Conservation (phyloP, 2,797 vertebrate species). For the Gephyroberyx darwinii region DNA sequence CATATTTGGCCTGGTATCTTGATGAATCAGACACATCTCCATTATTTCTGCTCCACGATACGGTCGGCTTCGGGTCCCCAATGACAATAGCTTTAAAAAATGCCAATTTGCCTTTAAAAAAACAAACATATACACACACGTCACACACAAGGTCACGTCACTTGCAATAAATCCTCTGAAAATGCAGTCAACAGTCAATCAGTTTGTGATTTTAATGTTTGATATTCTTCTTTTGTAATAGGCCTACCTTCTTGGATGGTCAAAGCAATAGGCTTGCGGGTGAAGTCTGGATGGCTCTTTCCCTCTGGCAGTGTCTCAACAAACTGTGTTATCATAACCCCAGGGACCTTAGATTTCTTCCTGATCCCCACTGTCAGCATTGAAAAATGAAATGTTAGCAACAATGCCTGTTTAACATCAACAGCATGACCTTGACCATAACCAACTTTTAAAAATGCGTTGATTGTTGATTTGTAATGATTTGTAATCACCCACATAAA, state of each 20-base stretch:
- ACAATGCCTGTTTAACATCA: slow-evolving; percentile 11
- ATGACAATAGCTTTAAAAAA: slow-evolving; percentile 86
- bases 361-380: slow-evolving; percentile 70
- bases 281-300: slow-evolving; percentile 86
- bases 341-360: slow-evolving; percentile 83
- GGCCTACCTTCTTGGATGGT: slow-evolving; percentile 86
- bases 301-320: slow-evolving; percentile 84
- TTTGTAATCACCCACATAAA: slow-evolving; percentile 39
- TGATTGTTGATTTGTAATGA: slow-evolving; percentile 20
- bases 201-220: slow-evolving; percentile 14
- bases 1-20: slow-evolving; percentile 82
- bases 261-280: slow-evolving; percentile 85
- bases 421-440: background rate
- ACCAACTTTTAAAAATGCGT: slow-evolving; percentile 16
- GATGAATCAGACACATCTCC: slow-evolving; percentile 80
- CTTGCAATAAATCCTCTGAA: background rate
- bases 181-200: background rate
- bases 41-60: slow-evolving; percentile 80
- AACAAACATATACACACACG: background rate
- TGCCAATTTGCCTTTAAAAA: slow-evolving; percentile 84
- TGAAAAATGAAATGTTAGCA: slow-evolving; percentile 46
- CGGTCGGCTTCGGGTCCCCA: slow-evolving; percentile 81
- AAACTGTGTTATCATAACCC: slow-evolving; percentile 85
- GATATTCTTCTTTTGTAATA: slow-evolving; percentile 1
- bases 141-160: background rate